phyloP scores from a whole-genome alignment of 2,888 invertebrate genomes.

The Tortricodes alternella region DNA sequence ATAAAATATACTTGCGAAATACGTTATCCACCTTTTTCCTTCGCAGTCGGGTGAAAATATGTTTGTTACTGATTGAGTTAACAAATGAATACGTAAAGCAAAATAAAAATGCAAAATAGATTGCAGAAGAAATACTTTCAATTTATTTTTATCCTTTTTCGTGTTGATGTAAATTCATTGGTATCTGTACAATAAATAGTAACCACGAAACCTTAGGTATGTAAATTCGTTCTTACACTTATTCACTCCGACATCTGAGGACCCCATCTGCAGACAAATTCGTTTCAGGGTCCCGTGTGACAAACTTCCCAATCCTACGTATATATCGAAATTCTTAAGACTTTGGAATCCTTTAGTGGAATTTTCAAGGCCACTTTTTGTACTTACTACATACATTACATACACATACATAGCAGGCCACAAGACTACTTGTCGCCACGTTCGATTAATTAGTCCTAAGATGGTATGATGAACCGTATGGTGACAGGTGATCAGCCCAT shows the following conservation, averaged over 20 bases:
- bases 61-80: too few species aligned
- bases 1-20: too few species aligned
- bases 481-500: too few species aligned
- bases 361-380: too few species aligned
- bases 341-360: too few species aligned
- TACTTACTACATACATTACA: too few species aligned
- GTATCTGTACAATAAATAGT: background rate
- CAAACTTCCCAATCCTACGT: background rate
- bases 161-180: conserved; percentile 20
- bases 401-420: too few species aligned
- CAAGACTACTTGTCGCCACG: too few species aligned
- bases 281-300: background rate
- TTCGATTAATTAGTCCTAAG: too few species aligned
- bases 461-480: too few species aligned
- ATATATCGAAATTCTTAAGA: too few species aligned
- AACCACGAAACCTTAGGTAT: conserved; percentile 1
- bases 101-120: background rate
- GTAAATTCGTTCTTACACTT: conserved; percentile 20
- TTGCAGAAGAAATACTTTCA: background rate
- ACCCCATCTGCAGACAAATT: conserved; percentile 15
- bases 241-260: conserved; percentile 13
- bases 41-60: background rate
- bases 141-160: background rate
- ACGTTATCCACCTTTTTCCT: too few species aligned
- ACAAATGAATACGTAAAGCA: background rate